Evolutionary conservation across 2,888 invertebrate species (phyloP), one percentile per base, ranked within the genome.

Genomic region (Epirrhoe alternata): DNA sequence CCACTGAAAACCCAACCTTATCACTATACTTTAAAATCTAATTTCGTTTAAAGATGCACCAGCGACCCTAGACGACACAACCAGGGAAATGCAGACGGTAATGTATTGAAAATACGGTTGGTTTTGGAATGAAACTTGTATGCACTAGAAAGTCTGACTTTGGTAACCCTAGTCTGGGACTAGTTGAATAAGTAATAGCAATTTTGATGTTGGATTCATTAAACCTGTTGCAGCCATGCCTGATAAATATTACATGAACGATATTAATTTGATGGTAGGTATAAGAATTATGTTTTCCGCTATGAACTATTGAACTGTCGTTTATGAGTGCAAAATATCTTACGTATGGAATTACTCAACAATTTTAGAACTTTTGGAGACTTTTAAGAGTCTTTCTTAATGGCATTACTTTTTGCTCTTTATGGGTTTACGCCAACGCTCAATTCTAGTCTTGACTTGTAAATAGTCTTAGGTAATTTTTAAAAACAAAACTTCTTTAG

Each of bases 151-250:
- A 82, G 82, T 82, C 77, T 81, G 81, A 80, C 80, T 80, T 73
- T 66, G 64, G 72, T 82, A 81, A 82, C 82, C 82, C 77, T 77
- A 75, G 77, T 61, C 74, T 75, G 76, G 76, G 79, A 79, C 79
- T 81, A 79, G 82, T 82, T 83, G 84, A 84, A 84, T 85, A 85
- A 82, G 83, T 84, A 80, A 84, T 85, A 82, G 78, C 79, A 80
- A 80, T 80, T 74, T 76, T 76, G 79, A 77, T 75, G 73, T 72
- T 73, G 73, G 73, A 79, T 77, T 77, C 77, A 77, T 79, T 76
- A 76, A 73, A 77, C 77, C 72, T 74, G 76, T 73, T 71, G 61
- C 69, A 54, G 58, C 52, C 33, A 42, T 53, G 47, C 45, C 62
- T 57, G 61, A 58, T 64, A 64, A 61, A 56, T 57, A 59, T 59